Conservation (phyloP, 2,797 vertebrate genomes). For the Holocentrus rufus region DNA sequence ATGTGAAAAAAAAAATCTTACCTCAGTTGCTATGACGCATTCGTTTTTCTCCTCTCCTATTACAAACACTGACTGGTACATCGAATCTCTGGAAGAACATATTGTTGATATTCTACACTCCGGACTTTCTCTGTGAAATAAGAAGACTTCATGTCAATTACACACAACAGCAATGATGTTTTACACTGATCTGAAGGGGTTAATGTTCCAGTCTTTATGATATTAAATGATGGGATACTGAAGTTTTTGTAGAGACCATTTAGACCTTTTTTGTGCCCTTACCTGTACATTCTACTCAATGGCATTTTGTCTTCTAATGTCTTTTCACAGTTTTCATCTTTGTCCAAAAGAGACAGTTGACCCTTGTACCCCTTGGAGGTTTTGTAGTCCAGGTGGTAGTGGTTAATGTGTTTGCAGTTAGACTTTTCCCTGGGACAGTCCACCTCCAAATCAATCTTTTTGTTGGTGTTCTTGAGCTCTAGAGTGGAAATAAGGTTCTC, state of each 20-base stretch:
- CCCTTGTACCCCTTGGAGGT: slow-evolving; percentile 89
- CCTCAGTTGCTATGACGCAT: slow-evolving; percentile 99
- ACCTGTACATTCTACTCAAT: slow-evolving; percentile 92
- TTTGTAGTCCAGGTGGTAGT: slow-evolving; percentile 91
- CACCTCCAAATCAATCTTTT: slow-evolving; percentile 92
- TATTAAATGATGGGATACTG: not conserved
- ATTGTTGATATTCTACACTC: slow-evolving; percentile 98
- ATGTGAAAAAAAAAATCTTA: slow-evolving; percentile 67
- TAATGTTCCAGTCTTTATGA: not conserved
- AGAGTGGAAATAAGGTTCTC: slow-evolving; percentile 94
- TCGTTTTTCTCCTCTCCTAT: slow-evolving; percentile 96
- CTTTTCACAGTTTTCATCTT: slow-evolving; percentile 94
- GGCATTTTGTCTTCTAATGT: slow-evolving; percentile 90
- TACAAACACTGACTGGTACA: slow-evolving; percentile 97
- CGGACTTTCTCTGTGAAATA: slow-evolving; percentile 88
- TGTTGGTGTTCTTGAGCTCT: slow-evolving; percentile 98
- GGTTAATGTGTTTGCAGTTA: slow-evolving; percentile 95
- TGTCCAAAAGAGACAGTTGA: slow-evolving; percentile 84
- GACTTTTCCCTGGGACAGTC: slow-evolving; percentile 91
- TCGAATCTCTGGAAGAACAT: slow-evolving; percentile 93
- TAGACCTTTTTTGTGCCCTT: slow-evolving; percentile 50
- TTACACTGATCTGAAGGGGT: not conserved
- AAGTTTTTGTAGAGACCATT: not conserved
- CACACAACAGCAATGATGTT: slow-evolving; percentile 7
- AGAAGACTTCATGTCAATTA: slow-evolving; percentile 46